These are phyloP conservation scores for Raphicerus campestris DNA, from an alignment of 2,113 vertebrate genomes.

Conservation along the genomic window DNA sequence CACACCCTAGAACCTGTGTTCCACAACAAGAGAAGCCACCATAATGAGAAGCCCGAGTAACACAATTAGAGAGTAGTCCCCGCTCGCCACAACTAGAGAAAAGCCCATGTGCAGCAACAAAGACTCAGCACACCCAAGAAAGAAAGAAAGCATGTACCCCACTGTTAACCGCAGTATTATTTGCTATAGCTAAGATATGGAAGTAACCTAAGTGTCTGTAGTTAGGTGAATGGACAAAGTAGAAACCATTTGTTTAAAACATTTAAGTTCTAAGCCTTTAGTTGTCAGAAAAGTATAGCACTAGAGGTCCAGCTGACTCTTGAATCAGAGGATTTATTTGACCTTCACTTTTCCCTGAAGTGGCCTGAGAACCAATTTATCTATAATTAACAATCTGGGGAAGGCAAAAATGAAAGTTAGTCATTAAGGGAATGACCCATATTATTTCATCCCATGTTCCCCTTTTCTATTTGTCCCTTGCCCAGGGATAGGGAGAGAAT, in stretches of 20 bases:
- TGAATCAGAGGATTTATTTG: neutral
- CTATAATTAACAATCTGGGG: slow-evolving; percentile 10
- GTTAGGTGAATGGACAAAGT: neutral
- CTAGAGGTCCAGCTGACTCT: neutral
- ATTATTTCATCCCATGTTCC: neutral
- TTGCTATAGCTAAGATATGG: neutral
- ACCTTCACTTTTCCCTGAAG: slow-evolving; percentile 9
- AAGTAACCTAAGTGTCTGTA: neutral
- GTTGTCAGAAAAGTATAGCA: neutral
- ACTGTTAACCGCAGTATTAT: neutral
- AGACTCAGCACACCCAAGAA: neutral
- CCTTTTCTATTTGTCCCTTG: slow-evolving; percentile 35
- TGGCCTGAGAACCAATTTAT: neutral
- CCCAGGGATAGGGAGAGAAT: neutral
- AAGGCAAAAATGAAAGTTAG: slow-evolving; percentile 3
- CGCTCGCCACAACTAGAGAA: neutral
- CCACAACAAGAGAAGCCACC: neutral
- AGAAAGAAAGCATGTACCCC: neutral
- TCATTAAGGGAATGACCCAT: slow-evolving; percentile 12
- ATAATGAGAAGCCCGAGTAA: neutral
- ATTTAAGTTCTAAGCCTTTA: neutral
- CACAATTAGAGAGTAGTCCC: neutral
- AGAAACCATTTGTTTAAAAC: neutral
- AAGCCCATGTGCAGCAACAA: neutral
- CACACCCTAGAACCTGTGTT: neutral